A percentile compares a stretch with the other conserved stretches of the same genome.
These are phyloP conservation scores for Lycophotia porphyrea DNA, from an alignment of 2,888 invertebrate species.

Conservation along the genomic window DNA sequence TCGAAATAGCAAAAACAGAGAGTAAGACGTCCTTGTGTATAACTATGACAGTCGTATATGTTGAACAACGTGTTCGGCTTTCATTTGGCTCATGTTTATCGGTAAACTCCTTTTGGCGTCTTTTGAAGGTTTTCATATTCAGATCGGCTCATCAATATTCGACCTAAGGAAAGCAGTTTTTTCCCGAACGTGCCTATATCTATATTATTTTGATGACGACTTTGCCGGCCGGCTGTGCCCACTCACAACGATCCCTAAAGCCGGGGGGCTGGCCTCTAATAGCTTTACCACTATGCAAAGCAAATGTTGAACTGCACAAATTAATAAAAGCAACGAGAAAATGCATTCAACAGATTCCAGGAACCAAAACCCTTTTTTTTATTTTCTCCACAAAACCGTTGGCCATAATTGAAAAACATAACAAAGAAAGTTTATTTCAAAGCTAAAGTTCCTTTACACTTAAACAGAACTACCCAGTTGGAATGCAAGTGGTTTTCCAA, in stretches of 20 bases:
- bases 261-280: neutral
- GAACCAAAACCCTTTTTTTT: neutral
- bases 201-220: neutral
- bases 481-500: constrained; percentile 47
- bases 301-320: neutral
- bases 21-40: neutral
- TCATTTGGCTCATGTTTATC: neutral
- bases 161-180: neutral
- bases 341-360: neutral
- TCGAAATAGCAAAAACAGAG: neutral
- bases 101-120: neutral
- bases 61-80: neutral
- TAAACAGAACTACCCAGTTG: constrained; percentile 40
- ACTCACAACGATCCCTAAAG: too few species aligned
- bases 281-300: neutral
- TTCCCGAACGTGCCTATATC: neutral
- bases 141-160: neutral
- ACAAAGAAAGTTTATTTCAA: constrained; percentile 11
- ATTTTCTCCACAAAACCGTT: neutral
- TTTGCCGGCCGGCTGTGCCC: neutral
- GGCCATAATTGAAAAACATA: constrained; percentile 4
- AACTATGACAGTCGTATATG: neutral
- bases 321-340: neutral
- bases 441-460: constrained; percentile 14
- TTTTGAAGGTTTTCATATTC: neutral